phyloP scores from a whole-genome alignment of 2,113 vertebrate species.

The Capricornis sumatraensis region DNA sequence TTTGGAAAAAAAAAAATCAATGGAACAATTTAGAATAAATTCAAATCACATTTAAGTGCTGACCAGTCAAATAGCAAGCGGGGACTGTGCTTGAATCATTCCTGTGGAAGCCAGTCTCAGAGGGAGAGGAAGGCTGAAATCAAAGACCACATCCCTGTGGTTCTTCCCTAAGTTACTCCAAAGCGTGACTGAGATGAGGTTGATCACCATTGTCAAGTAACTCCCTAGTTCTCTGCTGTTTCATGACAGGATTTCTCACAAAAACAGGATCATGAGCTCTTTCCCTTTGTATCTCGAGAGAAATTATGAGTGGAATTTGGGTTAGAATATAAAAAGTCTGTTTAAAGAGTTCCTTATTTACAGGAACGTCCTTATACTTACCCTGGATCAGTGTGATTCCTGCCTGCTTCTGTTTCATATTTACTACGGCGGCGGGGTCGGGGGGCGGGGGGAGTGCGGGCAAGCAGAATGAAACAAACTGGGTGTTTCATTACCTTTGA shows the following conservation, averaged over 20 bases:
- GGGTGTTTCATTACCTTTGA: constrained; percentile 4
- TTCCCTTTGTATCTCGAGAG: neutral
- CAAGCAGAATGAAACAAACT: neutral
- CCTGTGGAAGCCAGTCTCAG: neutral
- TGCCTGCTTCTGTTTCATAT: neutral
- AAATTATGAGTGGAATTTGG: neutral
- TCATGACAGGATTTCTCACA: neutral
- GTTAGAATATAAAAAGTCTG: neutral
- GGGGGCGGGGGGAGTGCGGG: rapidly evolving
- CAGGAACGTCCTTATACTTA: neutral
- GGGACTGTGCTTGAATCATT: neutral
- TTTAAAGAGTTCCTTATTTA: neutral
- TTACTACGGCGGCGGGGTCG: rapidly evolving
- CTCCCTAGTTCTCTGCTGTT: neutral
- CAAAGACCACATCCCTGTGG: neutral
- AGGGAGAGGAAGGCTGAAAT: neutral
- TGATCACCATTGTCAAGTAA: neutral
- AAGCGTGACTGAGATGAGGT: neutral
- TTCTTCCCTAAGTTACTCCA: neutral
- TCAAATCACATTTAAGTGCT: neutral
- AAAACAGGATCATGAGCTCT: neutral
- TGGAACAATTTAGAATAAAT: neutral
- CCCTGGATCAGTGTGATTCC: neutral
- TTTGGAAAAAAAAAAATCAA: neutral
- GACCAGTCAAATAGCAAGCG: neutral